A percentile compares a stretch with the other conserved stretches of the same genome.
Conservation (phyloP, 2,797 vertebrate genomes). For the Craterocephalus amniculus region DNA sequence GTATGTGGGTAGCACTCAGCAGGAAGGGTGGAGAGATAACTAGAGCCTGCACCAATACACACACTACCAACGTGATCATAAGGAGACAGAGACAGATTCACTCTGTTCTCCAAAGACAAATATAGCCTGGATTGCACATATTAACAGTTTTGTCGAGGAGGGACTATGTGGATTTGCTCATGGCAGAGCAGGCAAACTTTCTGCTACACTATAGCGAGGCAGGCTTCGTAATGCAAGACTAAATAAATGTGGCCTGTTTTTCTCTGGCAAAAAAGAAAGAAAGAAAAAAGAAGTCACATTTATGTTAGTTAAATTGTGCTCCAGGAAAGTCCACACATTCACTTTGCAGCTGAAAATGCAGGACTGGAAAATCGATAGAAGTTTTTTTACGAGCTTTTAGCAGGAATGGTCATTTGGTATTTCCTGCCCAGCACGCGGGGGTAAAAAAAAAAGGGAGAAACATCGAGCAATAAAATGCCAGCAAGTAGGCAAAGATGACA, state of each 20-base stretch:
- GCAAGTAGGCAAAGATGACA: constrained; percentile 7
- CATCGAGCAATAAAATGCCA: constrained; percentile 1
- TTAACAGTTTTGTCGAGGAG: constrained; percentile 4
- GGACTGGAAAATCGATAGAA: constrained; percentile 75
- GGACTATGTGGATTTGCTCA: constrained; percentile 11
- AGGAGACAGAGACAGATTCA: constrained; percentile 21
- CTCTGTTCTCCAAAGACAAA: constrained; percentile 17
- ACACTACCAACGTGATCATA: constrained; percentile 37
- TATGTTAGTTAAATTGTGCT: background rate
- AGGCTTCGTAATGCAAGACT: constrained; percentile 17
- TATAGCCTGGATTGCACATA: constrained; percentile 17
- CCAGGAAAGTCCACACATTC: constrained; percentile 36
- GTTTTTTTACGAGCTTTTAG: constrained; percentile 61
- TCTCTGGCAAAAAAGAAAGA: background rate
- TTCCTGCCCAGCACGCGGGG: constrained; percentile 51
- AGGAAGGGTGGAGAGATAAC: constrained; percentile 75
- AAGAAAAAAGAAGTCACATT: constrained; percentile 1
- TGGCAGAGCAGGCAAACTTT: constrained; percentile 4
- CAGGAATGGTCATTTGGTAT: constrained; percentile 64
- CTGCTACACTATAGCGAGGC: constrained; percentile 15
- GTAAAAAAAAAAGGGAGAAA: constrained; percentile 5
- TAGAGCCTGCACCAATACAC: constrained; percentile 54
- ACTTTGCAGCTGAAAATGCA: constrained; percentile 40
- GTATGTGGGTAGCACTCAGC: constrained; percentile 51
- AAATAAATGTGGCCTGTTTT: constrained; percentile 11